Evolutionary conservation across 2,888 invertebrate species (phyloP).

Genomic region (Drosophila aldrichi): DNA sequence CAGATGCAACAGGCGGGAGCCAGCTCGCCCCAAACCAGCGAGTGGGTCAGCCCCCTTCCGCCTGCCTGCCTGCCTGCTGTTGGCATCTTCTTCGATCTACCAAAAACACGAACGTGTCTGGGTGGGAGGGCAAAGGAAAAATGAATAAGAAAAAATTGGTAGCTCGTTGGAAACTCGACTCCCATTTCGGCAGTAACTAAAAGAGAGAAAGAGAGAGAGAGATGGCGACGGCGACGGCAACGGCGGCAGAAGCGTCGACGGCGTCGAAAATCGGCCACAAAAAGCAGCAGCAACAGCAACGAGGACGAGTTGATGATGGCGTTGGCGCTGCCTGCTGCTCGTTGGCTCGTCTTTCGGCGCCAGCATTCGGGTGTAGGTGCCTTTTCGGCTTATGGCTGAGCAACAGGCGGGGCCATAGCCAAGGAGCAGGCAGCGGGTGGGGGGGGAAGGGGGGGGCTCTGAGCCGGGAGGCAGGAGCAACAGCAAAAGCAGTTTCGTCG

Average conservation of each 20-base stretch:
- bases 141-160: conserved; percentile 56
- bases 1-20: conserved; percentile 59
- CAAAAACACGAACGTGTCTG: conserved; percentile 55
- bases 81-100: conserved; percentile 73
- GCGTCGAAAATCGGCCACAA: conserved; percentile 82
- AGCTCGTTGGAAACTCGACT: conserved; percentile 67
- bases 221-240: neutral
- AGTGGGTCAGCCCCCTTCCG: conserved; percentile 3
- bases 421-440: conserved; percentile 8
- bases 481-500: conserved; percentile 30
- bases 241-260: conserved; percentile 29
- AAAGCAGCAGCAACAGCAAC: conserved; percentile 63
- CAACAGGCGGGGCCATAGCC: conserved; percentile 11
- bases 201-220: neutral
- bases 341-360: conserved; percentile 71
- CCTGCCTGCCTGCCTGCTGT: conserved; percentile 11
- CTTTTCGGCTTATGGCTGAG: conserved; percentile 70
- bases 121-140: conserved; percentile 38
- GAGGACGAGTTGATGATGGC: conserved; percentile 37
- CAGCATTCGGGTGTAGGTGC: conserved; percentile 60
- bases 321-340: conserved; percentile 64
- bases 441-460: neutral
- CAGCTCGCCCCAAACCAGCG: conserved; percentile 8
- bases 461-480: neutral
- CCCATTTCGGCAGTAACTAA: conserved; percentile 34